Evolutionary conservation across 1,140 invertebrate species (phyloP), one percentile per base, ranked within the genome.

Genomic region (Trichonephila inaurata): DNA sequence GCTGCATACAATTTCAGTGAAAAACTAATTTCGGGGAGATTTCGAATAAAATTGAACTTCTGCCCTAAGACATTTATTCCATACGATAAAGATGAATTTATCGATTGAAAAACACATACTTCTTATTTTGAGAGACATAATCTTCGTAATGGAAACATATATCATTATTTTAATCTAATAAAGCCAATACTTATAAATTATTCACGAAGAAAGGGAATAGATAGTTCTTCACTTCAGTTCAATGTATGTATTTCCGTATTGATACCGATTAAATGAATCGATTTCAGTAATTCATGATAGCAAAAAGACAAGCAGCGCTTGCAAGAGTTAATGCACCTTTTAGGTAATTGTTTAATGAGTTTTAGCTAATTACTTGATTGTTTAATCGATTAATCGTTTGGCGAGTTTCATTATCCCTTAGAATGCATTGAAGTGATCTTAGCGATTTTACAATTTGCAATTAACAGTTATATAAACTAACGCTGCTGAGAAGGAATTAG

Each of bases 241-340:
- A 16, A 28, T 28, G 6, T 33, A 24, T 33, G 69, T 77, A 77
- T 33, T 77, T 40, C 28, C 2, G 69, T 40, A 40, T 77, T 24
- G 69, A 77, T 77, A 77, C 69, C 69, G 69, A 77, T 77, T 77
- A 77, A 77, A 77, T 40, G 69, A 77, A 77, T 77, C 69, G 69
- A 77, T 77, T 77, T 28, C 14, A 18, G 69, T 5, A 77, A 33
- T 28, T 28, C 69, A 33, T 77, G 69, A 77, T 77, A 77, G 33
- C 24, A 77, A 77, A 77, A 77, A 77, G 69, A 40, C 69, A 16
- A 77, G 69, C 14, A 21, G 24, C 24, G 64, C 24, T 33, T 77
- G 12, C 6, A 77, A 77, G 69, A 77, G 69, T 77, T 77, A 33
- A 33, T 33, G 69, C 69, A 33, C 28, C 69, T 77, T 77, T 77